These are phyloP conservation scores for Phylloscopus collybita DNA, from an alignment of 2,797 vertebrate species.

Conservation along the genomic window DNA sequence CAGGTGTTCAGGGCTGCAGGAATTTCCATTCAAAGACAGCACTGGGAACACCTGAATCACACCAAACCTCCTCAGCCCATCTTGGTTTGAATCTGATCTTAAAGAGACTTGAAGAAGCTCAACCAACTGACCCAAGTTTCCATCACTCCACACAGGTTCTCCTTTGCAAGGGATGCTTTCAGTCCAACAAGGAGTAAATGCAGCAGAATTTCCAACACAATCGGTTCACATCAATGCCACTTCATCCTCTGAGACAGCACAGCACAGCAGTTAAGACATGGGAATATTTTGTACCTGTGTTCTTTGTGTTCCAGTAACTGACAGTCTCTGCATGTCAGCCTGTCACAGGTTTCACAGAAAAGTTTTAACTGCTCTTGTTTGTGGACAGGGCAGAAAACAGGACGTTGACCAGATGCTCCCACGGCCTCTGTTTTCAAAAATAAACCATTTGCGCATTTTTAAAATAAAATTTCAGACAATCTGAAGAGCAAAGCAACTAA, in stretches of 20 bases:
- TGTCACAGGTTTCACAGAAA: constrained; percentile 98
- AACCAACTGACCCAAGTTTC: not conserved
- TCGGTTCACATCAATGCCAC: not conserved
- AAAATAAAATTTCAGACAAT: constrained; percentile 15
- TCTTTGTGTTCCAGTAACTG: constrained; percentile 98
- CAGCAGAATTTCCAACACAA: not conserved
- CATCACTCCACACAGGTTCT: not conserved
- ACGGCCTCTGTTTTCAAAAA: constrained; percentile 87
- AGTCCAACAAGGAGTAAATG: not conserved
- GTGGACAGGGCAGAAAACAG: constrained; percentile 96
- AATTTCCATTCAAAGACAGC: not conserved
- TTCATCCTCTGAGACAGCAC: not conserved
- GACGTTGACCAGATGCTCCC: constrained; percentile 89
- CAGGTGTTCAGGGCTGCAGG: not conserved
- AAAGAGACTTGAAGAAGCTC: not conserved
- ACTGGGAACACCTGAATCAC: not conserved
- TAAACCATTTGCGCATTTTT: constrained; percentile 65
- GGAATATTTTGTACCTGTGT: constrained; percentile 86
- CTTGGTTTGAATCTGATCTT: not conserved
- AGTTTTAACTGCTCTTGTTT: constrained; percentile 98
- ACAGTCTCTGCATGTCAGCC: constrained; percentile 96
- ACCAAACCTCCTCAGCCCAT: not conserved
- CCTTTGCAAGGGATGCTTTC: not conserved
- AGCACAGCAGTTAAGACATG: constrained; percentile 3
- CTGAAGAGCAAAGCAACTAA: constrained; percentile 19